These are phyloP conservation scores for Platycheirus rosarum DNA, from an alignment of 2,888 invertebrate species.

Conservation along the genomic window DNA sequence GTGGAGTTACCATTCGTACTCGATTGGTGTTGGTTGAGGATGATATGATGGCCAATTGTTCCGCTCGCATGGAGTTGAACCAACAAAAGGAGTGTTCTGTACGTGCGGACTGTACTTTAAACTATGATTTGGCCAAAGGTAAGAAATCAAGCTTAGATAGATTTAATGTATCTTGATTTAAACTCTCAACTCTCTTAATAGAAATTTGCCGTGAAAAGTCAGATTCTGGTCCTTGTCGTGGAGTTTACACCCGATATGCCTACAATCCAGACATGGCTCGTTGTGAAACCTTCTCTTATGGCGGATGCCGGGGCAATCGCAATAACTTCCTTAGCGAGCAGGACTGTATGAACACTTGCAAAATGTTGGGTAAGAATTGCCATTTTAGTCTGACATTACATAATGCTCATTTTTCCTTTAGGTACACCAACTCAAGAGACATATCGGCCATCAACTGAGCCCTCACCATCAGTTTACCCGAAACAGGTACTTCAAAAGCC, in stretches of 20 bases:
- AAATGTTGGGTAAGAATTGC: slow-evolving; percentile 69
- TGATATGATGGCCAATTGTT: slow-evolving; percentile 86
- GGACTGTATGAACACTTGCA: slow-evolving; percentile 90
- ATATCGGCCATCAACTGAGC: slow-evolving; percentile 40
- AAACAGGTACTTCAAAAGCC: slow-evolving; percentile 45
- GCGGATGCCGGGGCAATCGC: slow-evolving; percentile 94
- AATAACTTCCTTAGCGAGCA: slow-evolving; percentile 94
- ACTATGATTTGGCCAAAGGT: slow-evolving; percentile 91
- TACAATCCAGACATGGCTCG: slow-evolving; percentile 89
- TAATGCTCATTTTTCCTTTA: too few species aligned
- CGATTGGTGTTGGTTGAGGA: slow-evolving; percentile 88
- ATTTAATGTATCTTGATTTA: not conserved
- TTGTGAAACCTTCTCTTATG: slow-evolving; percentile 94
- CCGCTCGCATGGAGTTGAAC: slow-evolving; percentile 87
- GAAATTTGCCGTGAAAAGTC: slow-evolving; percentile 92
- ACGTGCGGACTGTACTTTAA: slow-evolving; percentile 87
- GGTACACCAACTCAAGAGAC: slow-evolving; percentile 37
- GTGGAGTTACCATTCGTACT: slow-evolving; percentile 88
- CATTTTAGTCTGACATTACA: too few species aligned
- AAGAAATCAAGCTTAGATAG: slow-evolving; percentile 59
- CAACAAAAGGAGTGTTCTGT: slow-evolving; percentile 89
- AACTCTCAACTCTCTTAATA: slow-evolving; percentile 79
- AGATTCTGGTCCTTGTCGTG: slow-evolving; percentile 94
- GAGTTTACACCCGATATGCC: slow-evolving; percentile 93
- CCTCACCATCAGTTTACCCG: slow-evolving; percentile 22